Percentiles rank a stretch among this genome's conserved stretches.
Evolutionary conservation across 2,113 vertebrate species (phyloP).

Genomic region (Charina bottae): DNA sequence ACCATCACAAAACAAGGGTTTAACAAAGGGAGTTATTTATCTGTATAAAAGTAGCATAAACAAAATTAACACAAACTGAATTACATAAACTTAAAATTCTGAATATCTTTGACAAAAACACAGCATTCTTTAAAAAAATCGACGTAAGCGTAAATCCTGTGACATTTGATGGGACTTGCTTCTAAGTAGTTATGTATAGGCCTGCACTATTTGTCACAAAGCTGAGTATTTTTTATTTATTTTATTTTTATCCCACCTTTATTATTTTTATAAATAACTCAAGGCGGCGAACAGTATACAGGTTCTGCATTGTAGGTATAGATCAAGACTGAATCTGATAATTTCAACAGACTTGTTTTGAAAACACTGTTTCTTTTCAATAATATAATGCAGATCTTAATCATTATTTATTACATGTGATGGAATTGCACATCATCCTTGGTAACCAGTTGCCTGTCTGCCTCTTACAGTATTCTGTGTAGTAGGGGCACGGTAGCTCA

Average conservation of each 20-base stretch:
- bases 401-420: background rate
- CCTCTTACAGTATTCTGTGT: too few species aligned
- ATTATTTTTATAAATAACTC: too few species aligned
- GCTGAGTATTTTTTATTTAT: too few species aligned
- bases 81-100: background rate
- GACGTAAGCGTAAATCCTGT: background rate
- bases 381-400: background rate
- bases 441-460: too few species aligned
- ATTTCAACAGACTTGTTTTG: too few species aligned
- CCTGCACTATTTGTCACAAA: background rate
- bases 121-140: background rate
- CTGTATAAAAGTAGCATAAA: background rate
- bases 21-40: background rate
- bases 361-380: background rate
- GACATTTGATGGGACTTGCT: background rate
- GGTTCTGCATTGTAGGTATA: background rate
- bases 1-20: background rate
- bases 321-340: background rate
- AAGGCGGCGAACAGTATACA: background rate
- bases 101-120: background rate
- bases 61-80: background rate
- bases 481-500: too few species aligned
- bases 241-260: too few species aligned
- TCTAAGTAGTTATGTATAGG: background rate
- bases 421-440: background rate